Evolutionary conservation across 1,140 invertebrate genomes (phyloP).

Genomic region (Habropoda laboriosa): DNA sequence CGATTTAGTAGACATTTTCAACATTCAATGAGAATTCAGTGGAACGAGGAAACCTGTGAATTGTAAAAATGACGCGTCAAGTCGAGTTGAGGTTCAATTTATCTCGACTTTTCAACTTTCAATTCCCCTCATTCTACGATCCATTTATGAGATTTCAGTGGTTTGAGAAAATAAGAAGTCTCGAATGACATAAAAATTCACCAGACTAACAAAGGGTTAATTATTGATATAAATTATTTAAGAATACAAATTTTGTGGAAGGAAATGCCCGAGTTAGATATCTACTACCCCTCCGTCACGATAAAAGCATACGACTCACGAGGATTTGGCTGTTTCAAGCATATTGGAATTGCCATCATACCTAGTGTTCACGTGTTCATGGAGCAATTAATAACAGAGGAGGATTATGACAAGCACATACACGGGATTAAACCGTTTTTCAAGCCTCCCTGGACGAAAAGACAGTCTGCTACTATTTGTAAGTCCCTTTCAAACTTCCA

Average conservation of each 20-base stretch:
- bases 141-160: no score
- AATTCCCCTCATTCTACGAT: no score
- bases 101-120: no score
- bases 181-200: no score
- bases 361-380: constrained; percentile 74
- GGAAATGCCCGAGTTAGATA: constrained; percentile 79
- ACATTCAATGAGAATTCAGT: no score
- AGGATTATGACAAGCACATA: constrained; percentile 74
- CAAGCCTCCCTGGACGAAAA: constrained; percentile 22
- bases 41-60: no score
- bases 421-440: constrained; percentile 54
- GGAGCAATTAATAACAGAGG: constrained; percentile 73
- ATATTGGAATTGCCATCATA: constrained; percentile 81
- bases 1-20: no score
- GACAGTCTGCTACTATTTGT: constrained; percentile 27
- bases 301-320: constrained; percentile 84
- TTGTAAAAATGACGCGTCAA: no score
- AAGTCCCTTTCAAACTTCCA: constrained; percentile 6
- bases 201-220: no score
- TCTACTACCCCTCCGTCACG: constrained; percentile 81
- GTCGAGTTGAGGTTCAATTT: no score
- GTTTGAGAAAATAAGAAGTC: no score
- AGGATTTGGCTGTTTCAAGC: constrained; percentile 83
- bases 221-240: background rate
- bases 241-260: constrained; percentile 51